phyloP scores from a whole-genome alignment of 2,797 vertebrate genomes.

The Sebastes dallii region DNA sequence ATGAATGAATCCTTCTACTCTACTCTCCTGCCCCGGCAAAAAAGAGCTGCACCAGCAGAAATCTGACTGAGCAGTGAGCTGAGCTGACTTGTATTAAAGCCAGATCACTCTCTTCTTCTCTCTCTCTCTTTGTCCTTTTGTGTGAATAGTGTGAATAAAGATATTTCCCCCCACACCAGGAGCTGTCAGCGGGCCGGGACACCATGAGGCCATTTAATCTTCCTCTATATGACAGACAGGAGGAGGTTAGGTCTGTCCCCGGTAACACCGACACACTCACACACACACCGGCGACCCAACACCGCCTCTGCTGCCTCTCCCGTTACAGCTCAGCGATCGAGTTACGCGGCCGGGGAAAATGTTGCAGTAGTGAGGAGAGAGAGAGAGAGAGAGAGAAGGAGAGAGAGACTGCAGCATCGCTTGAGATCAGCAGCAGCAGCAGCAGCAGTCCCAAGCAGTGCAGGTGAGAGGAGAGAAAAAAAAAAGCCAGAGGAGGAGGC shows the following conservation, averaged over 20 bases:
- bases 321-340: constrained; percentile 81
- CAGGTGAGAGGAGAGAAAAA: constrained; percentile 85
- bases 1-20: constrained; percentile 56
- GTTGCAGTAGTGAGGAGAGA: constrained; percentile 73
- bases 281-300: constrained; percentile 62
- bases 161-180: constrained; percentile 70
- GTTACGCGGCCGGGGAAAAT: constrained; percentile 79
- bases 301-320: constrained; percentile 77
- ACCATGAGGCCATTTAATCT: constrained; percentile 76
- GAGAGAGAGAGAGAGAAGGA: constrained; percentile 18
- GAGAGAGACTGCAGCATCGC: constrained; percentile 93
- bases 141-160: constrained; percentile 75
- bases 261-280: constrained; percentile 61
- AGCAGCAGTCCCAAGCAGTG: constrained; percentile 87
- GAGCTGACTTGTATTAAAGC: constrained; percentile 54
- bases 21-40: constrained; percentile 47
- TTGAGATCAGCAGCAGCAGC: constrained; percentile 86
- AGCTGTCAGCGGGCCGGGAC: constrained; percentile 74
- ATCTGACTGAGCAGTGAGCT: constrained; percentile 37
- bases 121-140: constrained; percentile 54
- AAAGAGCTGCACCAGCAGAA: constrained; percentile 75
- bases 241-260: constrained; percentile 66
- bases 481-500: constrained; percentile 57
- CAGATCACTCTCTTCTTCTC: constrained; percentile 49
- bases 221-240: constrained; percentile 68